These are phyloP conservation scores for Nothoprocta perdicaria DNA, from an alignment of 2,113 vertebrate species.

Conservation along the genomic window DNA sequence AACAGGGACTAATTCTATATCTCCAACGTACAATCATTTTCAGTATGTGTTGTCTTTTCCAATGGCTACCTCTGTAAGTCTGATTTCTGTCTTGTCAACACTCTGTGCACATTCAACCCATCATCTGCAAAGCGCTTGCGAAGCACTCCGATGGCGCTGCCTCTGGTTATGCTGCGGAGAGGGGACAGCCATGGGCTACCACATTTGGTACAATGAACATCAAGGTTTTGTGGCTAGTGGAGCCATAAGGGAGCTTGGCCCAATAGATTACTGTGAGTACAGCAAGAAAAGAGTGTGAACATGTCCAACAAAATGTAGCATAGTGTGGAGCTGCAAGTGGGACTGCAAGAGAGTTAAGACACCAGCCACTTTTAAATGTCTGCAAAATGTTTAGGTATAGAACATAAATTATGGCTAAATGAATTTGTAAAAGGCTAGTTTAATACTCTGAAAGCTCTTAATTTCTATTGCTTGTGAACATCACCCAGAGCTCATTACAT, in stretches of 20 bases:
- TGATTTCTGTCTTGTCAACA: background rate
- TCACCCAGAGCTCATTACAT: background rate
- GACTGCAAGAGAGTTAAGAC: background rate
- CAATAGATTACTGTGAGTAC: background rate
- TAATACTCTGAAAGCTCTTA: background rate
- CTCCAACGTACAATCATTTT: background rate
- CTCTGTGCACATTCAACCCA: background rate
- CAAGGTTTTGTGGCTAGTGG: background rate
- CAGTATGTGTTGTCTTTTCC: background rate
- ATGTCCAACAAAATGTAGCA: background rate
- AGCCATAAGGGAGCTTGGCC: background rate
- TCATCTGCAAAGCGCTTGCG: background rate
- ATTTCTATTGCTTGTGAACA: background rate
- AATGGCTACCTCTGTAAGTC: background rate
- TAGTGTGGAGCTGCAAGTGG: background rate
- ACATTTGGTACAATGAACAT: background rate
- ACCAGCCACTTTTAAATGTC: background rate
- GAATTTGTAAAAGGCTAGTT: background rate
- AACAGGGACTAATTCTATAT: background rate
- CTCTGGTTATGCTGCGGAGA: background rate
- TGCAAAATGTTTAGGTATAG: background rate
- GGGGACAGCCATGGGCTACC: background rate
- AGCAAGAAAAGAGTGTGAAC: background rate
- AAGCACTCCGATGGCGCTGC: background rate
- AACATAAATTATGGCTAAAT: background rate